Evolutionary conservation across 2,888 invertebrate genomes (phyloP), one percentile per base, ranked within the genome.

Genomic region (Heteromurus nitidus): DNA sequence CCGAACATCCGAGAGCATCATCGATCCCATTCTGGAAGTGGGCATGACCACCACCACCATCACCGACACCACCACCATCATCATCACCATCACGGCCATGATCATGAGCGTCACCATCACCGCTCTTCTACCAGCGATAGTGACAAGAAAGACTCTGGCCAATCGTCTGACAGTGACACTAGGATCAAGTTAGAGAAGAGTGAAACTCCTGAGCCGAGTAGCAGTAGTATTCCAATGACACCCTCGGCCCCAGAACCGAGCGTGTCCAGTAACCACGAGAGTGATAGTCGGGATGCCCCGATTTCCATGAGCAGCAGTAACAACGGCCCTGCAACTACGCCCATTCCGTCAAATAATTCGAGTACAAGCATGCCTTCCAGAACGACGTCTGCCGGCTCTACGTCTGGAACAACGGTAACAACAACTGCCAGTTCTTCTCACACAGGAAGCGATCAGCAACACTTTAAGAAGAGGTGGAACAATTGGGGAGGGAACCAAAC

Each of bases 381-480:
- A 24, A 55, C 68, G n/a, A 69, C 82, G 3, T 58, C 74, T 47
- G 58, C 58, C 31, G 47, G 26, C 22, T 47, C 20, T n/a, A n/a
- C n/a, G n/a, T n/a, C n/a, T 36, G 9, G 28, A 5, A 50, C 31
- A 3, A 18, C 68, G n/a, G n/a, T n/a, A 26, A 3, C 22, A 5
- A 50, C 31, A 3, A 18, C 68, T 28, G 47, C 67, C 18, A 30
- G 13, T 36, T 31, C 79, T 1, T 31, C 80, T n/a, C 55, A 72
- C 26, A 53, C 73, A 58, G 62, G 50, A 9, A 64, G 60, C 50
- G 83, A 83, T 24, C 83, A 84, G 18, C 85, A 80, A 28, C 86
- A 86, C 55, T 85, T 85, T 20, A 86, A 86, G 82, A 87, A 87
- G 75, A 50, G 87, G 26, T 87, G 87, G 87, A 85, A 84, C 50